Evolutionary conservation across 2,797 vertebrate species (phyloP), one percentile per base, ranked within the genome.

Genomic region (Channallabes apus): DNA sequence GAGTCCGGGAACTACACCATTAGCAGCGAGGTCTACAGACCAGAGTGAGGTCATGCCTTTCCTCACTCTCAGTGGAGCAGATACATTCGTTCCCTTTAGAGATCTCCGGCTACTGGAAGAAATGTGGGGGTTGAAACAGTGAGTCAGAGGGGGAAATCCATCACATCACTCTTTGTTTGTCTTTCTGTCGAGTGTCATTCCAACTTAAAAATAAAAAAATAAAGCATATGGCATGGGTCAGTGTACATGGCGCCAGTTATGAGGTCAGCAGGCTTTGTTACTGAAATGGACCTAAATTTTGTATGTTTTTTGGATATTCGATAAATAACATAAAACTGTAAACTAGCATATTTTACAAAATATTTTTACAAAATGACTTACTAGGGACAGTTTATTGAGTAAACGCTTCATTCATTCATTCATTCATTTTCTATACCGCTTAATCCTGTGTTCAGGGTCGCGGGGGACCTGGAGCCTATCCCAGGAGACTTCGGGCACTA

Each of bases 141-240:
- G 80, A 80, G 67, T 78, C 86, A 87, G 76, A 87, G 75, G 87
- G 56, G 84, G 83, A 87, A 87, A 92, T 90, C 87, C 76, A 91
- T 90, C 87, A 80, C 85, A 67, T 58, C 65, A 69, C 59, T 88
- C 79, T 82, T 32, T 86, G 80, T 87, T 90, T 90, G 88, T 88
- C 85, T 85, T 87, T 82, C 83, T 86, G 72, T 84, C 65, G 56
- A 81, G 68, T 86, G 82, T 82, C 84, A 90, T 88, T 86, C 87
- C 83, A 83, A 83, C 32, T 79, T 85, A 84, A 89, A 90, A 89
- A 89, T 89, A 89, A 89, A 84, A 46, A 2, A 46, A 41, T 54
- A 58, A 35, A 61, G 61, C 67, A 38, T 89, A 83, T 76, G 82
- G 82, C 64, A 80, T 87, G 87, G 91, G 89, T 92, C 90, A 92